phyloP scores from a whole-genome alignment of 2,113 vertebrate species.

The Rhinopithecus roxellana region DNA sequence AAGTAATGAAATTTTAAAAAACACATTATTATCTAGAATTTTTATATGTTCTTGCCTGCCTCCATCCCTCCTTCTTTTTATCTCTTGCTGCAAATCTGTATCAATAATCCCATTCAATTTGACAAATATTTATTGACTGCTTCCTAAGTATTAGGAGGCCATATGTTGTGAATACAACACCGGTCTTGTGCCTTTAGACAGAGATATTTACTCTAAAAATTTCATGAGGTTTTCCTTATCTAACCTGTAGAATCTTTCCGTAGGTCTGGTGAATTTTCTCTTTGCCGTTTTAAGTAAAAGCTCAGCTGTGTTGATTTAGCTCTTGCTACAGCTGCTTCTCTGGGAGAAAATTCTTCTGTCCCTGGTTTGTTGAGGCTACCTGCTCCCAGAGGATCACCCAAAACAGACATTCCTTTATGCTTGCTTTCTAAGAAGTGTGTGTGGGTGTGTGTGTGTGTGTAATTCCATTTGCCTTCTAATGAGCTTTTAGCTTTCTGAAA shows the following conservation, averaged over 20 bases:
- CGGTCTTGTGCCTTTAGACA: not conserved
- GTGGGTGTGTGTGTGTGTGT: not conserved
- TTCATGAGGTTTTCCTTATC: not conserved
- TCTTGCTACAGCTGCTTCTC: not conserved
- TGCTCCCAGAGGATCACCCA: not conserved
- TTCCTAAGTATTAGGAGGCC: not conserved
- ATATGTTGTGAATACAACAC: not conserved
- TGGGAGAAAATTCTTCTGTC: not conserved
- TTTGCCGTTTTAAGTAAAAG: not conserved
- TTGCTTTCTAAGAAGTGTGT: not conserved
- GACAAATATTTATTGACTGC: slow-evolving; percentile 29
- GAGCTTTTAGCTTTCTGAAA: not conserved
- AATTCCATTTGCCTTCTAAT: not conserved
- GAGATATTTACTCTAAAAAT: slow-evolving; percentile 50
- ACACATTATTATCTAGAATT: not conserved
- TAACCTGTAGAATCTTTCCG: not conserved
- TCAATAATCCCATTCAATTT: slow-evolving; percentile 15
- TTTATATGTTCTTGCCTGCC: not conserved
- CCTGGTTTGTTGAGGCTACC: not conserved
- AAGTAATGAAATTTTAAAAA: not conserved
- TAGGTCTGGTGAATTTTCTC: not conserved
- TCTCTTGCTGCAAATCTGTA: not conserved
- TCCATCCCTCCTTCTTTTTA: not conserved
- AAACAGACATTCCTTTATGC: not conserved
- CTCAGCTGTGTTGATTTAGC: slow-evolving; percentile 23